These are phyloP conservation scores for Globia sparganii DNA, from an alignment of 2,888 invertebrate species.

Conservation along the genomic window DNA sequence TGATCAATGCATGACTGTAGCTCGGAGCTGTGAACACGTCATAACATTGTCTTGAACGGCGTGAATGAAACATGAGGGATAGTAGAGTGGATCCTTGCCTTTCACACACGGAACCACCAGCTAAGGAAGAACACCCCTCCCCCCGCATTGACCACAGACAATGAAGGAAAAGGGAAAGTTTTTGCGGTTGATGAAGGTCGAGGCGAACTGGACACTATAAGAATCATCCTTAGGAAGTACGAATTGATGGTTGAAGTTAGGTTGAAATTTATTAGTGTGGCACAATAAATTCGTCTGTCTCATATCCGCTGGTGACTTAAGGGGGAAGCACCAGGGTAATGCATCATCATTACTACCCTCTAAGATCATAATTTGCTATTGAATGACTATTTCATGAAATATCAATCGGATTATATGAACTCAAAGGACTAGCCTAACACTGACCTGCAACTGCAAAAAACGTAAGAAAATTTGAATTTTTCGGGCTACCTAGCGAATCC, in stretches of 20 bases:
- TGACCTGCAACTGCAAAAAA: background rate
- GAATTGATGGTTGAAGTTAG: constrained; percentile 72
- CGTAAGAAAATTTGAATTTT: background rate
- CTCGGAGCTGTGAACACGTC: constrained; percentile 78
- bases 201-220: constrained; percentile 69
- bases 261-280: constrained; percentile 75
- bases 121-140: constrained; percentile 59
- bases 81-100: constrained; percentile 74
- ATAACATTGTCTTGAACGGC: constrained; percentile 79
- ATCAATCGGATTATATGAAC: too few relatives aligned
- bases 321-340: background rate
- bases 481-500: background rate
- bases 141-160: constrained; percentile 42
- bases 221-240: constrained; percentile 69
- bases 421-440: background rate
- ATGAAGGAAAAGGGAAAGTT: constrained; percentile 27
- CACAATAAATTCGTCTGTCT: constrained; percentile 46
- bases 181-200: constrained; percentile 51
- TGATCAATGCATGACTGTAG: constrained; percentile 83
- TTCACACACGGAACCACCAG: constrained; percentile 76
- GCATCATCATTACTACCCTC: too few relatives aligned
- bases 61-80: constrained; percentile 86
- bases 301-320: constrained; percentile 16
- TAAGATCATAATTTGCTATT: too few relatives aligned
- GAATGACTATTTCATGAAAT: too few relatives aligned